Evolutionary conservation across 2,113 vertebrate genomes (phyloP).

Genomic region (Syngnathus typhle): DNA sequence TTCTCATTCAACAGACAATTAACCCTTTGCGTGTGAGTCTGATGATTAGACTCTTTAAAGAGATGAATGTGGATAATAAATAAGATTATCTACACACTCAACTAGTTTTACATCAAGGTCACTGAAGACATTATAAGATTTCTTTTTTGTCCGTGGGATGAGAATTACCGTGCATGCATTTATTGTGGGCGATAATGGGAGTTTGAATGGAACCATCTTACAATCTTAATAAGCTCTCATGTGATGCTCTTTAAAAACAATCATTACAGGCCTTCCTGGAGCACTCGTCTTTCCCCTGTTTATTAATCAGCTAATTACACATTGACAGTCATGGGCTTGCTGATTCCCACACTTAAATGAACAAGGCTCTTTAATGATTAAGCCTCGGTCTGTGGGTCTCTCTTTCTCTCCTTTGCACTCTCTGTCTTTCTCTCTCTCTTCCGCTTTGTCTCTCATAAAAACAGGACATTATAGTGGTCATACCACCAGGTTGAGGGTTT

Average conservation of each 20-base stretch:
- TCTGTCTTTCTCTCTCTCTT: background rate
- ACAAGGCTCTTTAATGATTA: slow-evolving; percentile 76
- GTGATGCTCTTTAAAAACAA: slow-evolving; percentile 73
- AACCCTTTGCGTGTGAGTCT: slow-evolving; percentile 5
- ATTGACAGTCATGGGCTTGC: slow-evolving; percentile 75
- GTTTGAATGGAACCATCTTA: slow-evolving; percentile 64
- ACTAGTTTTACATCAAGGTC: slow-evolving; percentile 55
- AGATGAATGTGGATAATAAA: slow-evolving; percentile 20
- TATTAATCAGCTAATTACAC: slow-evolving; percentile 83
- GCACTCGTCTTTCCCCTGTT: slow-evolving; percentile 64
- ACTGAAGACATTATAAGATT: slow-evolving; percentile 42
- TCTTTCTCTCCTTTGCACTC: background rate
- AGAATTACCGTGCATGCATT: slow-evolving; percentile 50
- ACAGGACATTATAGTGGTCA: slow-evolving; percentile 38
- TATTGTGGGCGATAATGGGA: slow-evolving; percentile 60
- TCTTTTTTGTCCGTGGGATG: slow-evolving; percentile 40
- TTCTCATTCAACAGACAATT: background rate
- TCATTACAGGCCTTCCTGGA: slow-evolving; percentile 68
- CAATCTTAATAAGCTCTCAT: slow-evolving; percentile 70
- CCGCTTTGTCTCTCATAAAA: background rate
- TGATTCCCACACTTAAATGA: slow-evolving; percentile 77
- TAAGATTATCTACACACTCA: slow-evolving; percentile 20
- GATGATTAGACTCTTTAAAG: slow-evolving; percentile 11
- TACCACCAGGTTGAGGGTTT: slow-evolving; percentile 32
- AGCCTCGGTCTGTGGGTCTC: slow-evolving; percentile 51